Percentiles rank a stretch among this genome's conserved stretches.
Conservation (phyloP, 2,888 invertebrate species). For the Pristionchus exspectatus region DNA sequence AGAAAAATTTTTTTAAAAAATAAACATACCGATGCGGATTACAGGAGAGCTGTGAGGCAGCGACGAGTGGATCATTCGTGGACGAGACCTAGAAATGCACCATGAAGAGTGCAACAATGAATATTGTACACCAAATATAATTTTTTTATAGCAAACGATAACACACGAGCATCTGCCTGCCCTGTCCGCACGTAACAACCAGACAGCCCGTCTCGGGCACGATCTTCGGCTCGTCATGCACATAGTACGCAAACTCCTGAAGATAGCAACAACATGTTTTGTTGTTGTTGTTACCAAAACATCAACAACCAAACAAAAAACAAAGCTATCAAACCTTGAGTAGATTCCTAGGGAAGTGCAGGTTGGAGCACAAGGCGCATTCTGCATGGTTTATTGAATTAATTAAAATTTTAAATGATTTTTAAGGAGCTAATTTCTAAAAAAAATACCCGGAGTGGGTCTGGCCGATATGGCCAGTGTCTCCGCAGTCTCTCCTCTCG, state of each 20-base stretch:
- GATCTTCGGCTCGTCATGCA: slow-evolving; percentile 55
- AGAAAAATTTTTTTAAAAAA: no score
- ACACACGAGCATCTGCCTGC: slow-evolving; percentile 53
- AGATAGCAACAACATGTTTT: no score
- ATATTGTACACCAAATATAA: no score
- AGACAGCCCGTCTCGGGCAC: slow-evolving; percentile 53
- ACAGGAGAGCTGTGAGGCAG: slow-evolving; percentile 30
- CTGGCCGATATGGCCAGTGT: slow-evolving; percentile 48
- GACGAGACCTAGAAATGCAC: slow-evolving; percentile 13
- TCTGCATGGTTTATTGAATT: slow-evolving; percentile 19
- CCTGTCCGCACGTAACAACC: slow-evolving; percentile 44
- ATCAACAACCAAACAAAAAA: background rate
- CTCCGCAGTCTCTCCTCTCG: slow-evolving; percentile 12
- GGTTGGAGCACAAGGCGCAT: slow-evolving; percentile 55
- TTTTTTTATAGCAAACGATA: background rate
- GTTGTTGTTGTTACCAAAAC: background rate
- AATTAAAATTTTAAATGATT: background rate
- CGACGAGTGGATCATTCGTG: slow-evolving; percentile 48
- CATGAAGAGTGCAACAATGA: background rate
- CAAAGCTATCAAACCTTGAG: slow-evolving; percentile 26
- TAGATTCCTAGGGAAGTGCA: slow-evolving; percentile 52
- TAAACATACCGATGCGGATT: slow-evolving; percentile 37
- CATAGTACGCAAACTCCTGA: slow-evolving; percentile 53
- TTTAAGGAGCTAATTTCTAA: background rate
- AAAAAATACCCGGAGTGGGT: slow-evolving; percentile 45